Percentiles rank a stretch among this genome's conserved stretches.
These are phyloP conservation scores for Chorisops tibialis DNA, from an alignment of 2,888 invertebrate species.

Conservation along the genomic window DNA sequence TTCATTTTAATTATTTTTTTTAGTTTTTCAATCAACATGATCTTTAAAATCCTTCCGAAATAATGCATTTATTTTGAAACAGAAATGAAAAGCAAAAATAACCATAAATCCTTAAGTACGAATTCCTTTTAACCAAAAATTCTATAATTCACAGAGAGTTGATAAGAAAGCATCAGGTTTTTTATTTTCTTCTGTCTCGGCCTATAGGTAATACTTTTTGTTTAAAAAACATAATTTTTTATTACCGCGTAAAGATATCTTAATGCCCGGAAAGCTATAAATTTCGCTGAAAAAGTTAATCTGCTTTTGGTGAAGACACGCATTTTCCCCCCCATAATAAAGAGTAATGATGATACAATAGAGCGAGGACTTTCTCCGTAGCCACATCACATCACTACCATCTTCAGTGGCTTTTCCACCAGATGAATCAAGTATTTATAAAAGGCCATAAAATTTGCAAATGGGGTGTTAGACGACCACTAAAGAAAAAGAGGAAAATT, in stretches of 20 bases:
- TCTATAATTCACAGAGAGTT: no score
- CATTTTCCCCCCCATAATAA: slow-evolving; percentile 32
- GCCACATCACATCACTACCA: slow-evolving; percentile 6
- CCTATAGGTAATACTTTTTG: neutral
- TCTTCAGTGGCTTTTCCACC: slow-evolving; percentile 4
- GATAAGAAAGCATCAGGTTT: no score
- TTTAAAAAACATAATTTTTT: slow-evolving; percentile 31
- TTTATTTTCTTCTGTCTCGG: no score
- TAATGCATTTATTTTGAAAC: no score
- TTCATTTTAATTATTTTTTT: no score
- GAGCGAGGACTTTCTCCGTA: no score
- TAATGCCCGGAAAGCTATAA: slow-evolving; percentile 31
- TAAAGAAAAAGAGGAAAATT: neutral
- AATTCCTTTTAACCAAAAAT: no score
- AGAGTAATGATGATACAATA: slow-evolving; percentile 34
- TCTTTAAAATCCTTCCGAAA: no score
- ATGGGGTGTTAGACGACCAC: slow-evolving; percentile 31
- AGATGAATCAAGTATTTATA: slow-evolving; percentile 34
- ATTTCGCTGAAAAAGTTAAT: slow-evolving; percentile 30
- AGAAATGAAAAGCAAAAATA: no score
- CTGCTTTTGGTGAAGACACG: slow-evolving; percentile 33
- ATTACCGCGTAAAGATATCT: slow-evolving; percentile 33
- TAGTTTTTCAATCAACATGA: no score
- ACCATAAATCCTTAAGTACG: no score
- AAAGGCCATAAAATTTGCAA: slow-evolving; percentile 33